These are phyloP conservation scores for Malacoctenus gilli DNA, from an alignment of 2,797 vertebrate genomes.

Conservation along the genomic window DNA sequence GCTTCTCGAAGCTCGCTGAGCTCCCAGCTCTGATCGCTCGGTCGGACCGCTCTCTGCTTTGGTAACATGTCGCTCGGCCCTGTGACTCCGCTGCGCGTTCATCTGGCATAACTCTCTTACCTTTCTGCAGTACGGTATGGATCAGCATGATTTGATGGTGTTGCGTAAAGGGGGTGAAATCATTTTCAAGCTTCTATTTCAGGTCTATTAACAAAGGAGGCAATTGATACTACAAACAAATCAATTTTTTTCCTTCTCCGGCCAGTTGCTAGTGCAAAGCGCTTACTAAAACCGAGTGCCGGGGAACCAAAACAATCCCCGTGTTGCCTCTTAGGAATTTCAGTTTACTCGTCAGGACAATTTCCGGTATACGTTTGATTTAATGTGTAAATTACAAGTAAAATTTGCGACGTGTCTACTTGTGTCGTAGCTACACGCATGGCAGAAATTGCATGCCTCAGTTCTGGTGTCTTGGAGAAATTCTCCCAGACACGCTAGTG, in stretches of 20 bases:
- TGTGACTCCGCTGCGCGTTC: constrained; percentile 37
- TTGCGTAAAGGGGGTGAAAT: constrained; percentile 71
- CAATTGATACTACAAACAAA: constrained; percentile 76
- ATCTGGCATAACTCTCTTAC: constrained; percentile 56
- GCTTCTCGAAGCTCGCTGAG: constrained; percentile 55
- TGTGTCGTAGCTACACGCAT: constrained; percentile 28
- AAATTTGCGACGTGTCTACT: constrained; percentile 42
- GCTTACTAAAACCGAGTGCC: constrained; percentile 54
- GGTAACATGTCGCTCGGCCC: constrained; percentile 31
- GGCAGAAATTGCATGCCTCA: constrained; percentile 50
- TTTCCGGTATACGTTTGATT: constrained; percentile 38
- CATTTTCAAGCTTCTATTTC: constrained; percentile 74
- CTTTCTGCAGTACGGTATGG: constrained; percentile 61
- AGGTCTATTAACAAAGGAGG: constrained; percentile 73
- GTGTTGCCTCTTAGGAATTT: constrained; percentile 53
- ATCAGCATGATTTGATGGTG: constrained; percentile 66
- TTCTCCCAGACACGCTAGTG: constrained; percentile 65
- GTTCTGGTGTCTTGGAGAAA: constrained; percentile 69
- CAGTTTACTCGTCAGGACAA: constrained; percentile 34
- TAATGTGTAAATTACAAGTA: constrained; percentile 15
- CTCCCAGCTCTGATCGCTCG: constrained; percentile 56
- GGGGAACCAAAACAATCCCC: constrained; percentile 59
- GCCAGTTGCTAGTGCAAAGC: constrained; percentile 59
- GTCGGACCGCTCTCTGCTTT: constrained; percentile 40
- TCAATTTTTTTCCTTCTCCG: constrained; percentile 66